Evolutionary conservation across 2,113 vertebrate species (phyloP).

Genomic region (Phrynosoma blainvillii): DNA sequence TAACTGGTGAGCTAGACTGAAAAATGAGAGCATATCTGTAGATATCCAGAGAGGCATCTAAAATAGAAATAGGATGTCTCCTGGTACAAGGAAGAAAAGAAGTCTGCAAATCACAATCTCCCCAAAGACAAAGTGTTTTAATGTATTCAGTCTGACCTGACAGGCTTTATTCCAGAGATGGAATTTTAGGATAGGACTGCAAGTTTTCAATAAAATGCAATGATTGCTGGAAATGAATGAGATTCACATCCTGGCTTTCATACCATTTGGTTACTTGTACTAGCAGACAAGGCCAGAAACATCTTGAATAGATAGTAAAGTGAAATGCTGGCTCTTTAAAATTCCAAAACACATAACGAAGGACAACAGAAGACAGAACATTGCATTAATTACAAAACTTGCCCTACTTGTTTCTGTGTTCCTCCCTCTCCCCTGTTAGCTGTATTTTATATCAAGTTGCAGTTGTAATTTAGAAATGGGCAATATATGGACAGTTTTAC

Average conservation of each 20-base stretch:
- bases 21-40: slow-evolving; percentile 76
- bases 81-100: slow-evolving; percentile 54
- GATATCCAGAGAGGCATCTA: slow-evolving; percentile 69
- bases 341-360: slow-evolving; percentile 60
- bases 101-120: background rate
- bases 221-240: slow-evolving; percentile 80
- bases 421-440: background rate
- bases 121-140: slow-evolving; percentile 77
- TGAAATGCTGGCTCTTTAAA: slow-evolving; percentile 67
- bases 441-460: slow-evolving; percentile 50
- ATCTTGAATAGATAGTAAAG: slow-evolving; percentile 70
- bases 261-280: slow-evolving; percentile 65
- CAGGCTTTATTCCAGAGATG: slow-evolving; percentile 82
- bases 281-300: slow-evolving; percentile 71
- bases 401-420: slow-evolving; percentile 27
- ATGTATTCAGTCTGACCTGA: slow-evolving; percentile 84
- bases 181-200: slow-evolving; percentile 78
- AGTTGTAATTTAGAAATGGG: background rate
- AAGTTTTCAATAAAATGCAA: slow-evolving; percentile 85
- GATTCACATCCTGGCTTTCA: slow-evolving; percentile 70
- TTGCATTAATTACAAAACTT: slow-evolving; percentile 49
- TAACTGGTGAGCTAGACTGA: slow-evolving; percentile 77
- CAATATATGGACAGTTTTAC: no score
- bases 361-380: slow-evolving; percentile 66
- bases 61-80: slow-evolving; percentile 72